Percentiles rank a stretch among this genome's conserved stretches.
phyloP scores from a whole-genome alignment of 2,888 invertebrate species.

The Phasia obesa region DNA sequence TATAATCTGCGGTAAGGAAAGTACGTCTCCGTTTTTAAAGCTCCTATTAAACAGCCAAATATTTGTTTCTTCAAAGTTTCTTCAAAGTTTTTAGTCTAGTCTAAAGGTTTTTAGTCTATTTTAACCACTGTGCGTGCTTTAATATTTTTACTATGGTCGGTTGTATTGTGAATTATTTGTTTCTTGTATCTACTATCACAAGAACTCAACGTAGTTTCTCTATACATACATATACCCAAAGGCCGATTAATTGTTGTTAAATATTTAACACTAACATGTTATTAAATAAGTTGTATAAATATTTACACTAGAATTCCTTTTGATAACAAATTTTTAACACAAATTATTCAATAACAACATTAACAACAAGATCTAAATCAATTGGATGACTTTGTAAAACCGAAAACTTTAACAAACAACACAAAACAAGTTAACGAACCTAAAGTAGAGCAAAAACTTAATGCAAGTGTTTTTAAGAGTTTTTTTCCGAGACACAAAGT shows the following conservation, averaged over 20 bases:
- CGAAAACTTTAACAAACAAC: neutral
- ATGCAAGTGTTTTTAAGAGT: neutral
- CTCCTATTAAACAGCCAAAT: too few relatives aligned
- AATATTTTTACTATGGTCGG: neutral
- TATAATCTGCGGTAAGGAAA: too few relatives aligned
- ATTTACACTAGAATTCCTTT: conserved; percentile 40
- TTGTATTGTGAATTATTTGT: neutral
- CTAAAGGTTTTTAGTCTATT: too few relatives aligned
- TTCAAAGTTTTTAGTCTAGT: too few relatives aligned
- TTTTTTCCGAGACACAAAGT: neutral
- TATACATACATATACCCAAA: too few relatives aligned
- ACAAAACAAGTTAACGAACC: neutral
- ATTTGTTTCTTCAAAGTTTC: too few relatives aligned
- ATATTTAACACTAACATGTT: conserved; percentile 51
- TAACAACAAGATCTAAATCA: conserved; percentile 7
- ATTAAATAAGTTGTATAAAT: conserved; percentile 41
- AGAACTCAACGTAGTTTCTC: neutral
- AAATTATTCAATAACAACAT: conserved; percentile 15
- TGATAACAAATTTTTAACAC: conserved; percentile 6
- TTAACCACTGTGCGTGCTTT: conserved; percentile 22
- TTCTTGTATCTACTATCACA: neutral
- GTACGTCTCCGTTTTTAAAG: too few relatives aligned
- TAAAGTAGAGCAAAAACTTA: conserved; percentile 14
- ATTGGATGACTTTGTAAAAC: conserved; percentile 23
- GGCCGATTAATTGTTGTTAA: conserved; percentile 22